Evolutionary conservation across 2,888 invertebrate genomes (phyloP), one percentile per base, ranked within the genome.

Genomic region (Drosophila siamana): DNA sequence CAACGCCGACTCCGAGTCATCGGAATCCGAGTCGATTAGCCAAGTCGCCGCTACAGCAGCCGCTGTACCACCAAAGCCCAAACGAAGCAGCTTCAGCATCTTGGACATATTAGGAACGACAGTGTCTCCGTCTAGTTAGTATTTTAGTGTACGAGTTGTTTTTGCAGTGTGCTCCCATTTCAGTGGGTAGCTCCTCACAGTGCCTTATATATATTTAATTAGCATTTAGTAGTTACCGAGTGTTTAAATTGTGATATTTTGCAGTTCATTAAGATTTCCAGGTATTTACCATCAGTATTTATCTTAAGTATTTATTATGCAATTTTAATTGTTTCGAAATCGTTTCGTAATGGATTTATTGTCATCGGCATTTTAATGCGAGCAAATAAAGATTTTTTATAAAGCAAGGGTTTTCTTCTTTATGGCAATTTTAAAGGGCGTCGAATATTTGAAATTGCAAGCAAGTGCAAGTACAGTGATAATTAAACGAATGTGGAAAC

Each of bases 11-110:
- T 13, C 38, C 28, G 40, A 16, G 13, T 26, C 19, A 19, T 19
- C 71, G 62, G 63, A 71, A 68, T 56, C 71, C 46, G 40, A 72
- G 51, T 54, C 73, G 72, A 72, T 75, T 69, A 75, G 69, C 54
- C 60, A 48, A 22, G 66, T 54, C 36, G 41, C 60, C 22, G 22
- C 50, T 4, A 36, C 60, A 26, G 22, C 50, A 6, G 52, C 52
- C 8, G 61, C 63, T 44, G 77, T 66, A 33, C 43, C 66, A 47
- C 70, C 75, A 30, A 84, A 81, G 51, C 81, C 83, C 24, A 91
- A 88, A 78, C 90, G 88, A 59, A 91, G 86, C 73, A 90, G 88
- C 70, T 91, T 91, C 70, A 90, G 91, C 54, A 91, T 91, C 73
- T 91, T 90, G 44, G 91, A 91, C 68, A 91, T 91, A 84, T 86